Conservation (phyloP, 2,888 invertebrate species). For the Cantharis lateralis region DNA sequence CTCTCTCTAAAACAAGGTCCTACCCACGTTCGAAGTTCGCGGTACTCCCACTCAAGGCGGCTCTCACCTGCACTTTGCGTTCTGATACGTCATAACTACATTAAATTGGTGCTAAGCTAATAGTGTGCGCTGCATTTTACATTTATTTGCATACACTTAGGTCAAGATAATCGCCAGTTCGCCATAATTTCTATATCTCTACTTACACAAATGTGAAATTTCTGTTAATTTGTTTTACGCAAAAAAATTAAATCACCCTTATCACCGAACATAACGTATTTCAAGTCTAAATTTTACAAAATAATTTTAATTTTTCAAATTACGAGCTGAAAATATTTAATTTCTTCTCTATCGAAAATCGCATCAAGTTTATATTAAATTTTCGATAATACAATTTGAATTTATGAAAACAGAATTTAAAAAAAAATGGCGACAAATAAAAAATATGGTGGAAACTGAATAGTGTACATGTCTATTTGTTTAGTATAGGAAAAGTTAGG, state of each 20-base stretch:
- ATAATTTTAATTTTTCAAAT: neutral
- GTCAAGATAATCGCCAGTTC: neutral
- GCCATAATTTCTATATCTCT: too few relatives aligned
- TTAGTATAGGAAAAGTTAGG: neutral
- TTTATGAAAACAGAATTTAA: neutral
- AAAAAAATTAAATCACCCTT: neutral
- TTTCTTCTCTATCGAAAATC: neutral
- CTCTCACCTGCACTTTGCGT: constrained; percentile 33
- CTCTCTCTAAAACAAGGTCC: constrained; percentile 43
- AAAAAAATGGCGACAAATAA: neutral
- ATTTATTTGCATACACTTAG: neutral
- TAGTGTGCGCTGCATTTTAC: constrained; percentile 13
- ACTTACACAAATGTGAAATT: neutral
- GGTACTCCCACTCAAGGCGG: constrained; percentile 50
- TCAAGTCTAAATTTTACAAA: neutral
- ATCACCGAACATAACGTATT: neutral
- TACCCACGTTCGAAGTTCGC: constrained; percentile 41
- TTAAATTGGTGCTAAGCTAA: constrained; percentile 21
- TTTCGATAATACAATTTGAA: neutral
- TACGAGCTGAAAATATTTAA: too few relatives aligned
- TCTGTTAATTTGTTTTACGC: neutral
- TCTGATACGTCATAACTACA: constrained; percentile 30
- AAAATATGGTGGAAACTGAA: neutral
- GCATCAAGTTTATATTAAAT: neutral
- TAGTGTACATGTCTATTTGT: neutral